Base-by-base conservation (phyloP, 2,888 invertebrate species). In the Abrostola triplasia region DNA sequence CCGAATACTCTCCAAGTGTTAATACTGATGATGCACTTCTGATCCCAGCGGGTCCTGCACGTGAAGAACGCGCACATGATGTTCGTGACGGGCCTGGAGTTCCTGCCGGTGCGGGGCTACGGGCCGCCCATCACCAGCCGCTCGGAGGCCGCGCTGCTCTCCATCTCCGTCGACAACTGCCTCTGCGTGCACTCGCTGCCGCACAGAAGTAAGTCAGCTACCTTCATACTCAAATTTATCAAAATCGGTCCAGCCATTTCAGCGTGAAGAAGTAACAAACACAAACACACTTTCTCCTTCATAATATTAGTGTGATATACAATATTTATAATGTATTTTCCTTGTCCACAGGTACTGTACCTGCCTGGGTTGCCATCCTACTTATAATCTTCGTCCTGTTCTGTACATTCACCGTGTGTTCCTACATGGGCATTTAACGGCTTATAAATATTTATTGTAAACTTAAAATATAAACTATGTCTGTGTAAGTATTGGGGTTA, bases 11-110 rank as follows among this genome's bases (percentile, higher is more conserved):
- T n/a, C n/a, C n/a, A n/a, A n/a, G 24, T 24, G 24, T 24, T 24
- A 24, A 24, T 24, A 73, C 53, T 9, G 7, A 0, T 13, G 5
- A 36, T 41, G 0, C n/a, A 10, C 12, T 44, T 8, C 6, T 58
- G 73, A 62, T 60, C 77, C 88, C 92, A 98, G 97, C 96, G 96
- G 82, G 96, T 98, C 72, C 95, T 98, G 81, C 97, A 97, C 91
- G 96, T 99, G 87, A 95, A 96, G 75, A 96, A 96, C 85, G 98
- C 98, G 70, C 99, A 99, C 95, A 97, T 97, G 84, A 98, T 99
- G 97, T 99, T 99, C 95, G 98, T 99, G 72, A 99, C 99, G 57
- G 99, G 99, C 10, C 94, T 99, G 78, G 97, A 98, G 94, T 99
- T 99, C 95, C 95, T 99, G 81, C 98, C 98, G 37, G 95, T 96